A percentile compares a stretch with the other conserved stretches of the same genome.
phyloP scores from a whole-genome alignment of 2,888 invertebrate genomes.

The Vannuccia rotundouncinata region DNA sequence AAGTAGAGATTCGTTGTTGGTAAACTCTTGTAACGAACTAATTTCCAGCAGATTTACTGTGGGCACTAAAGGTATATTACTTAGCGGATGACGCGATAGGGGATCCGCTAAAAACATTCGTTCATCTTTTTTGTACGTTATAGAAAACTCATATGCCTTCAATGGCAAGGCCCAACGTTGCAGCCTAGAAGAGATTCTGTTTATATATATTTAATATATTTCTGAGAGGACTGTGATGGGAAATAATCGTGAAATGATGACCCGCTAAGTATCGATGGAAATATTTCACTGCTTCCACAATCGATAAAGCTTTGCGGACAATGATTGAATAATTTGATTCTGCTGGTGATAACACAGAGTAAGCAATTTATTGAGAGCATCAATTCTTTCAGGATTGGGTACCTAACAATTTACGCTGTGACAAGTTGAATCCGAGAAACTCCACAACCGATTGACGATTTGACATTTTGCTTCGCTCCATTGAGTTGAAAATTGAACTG shows the following conservation, averaged over 20 bases:
- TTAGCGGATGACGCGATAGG: slow-evolving; percentile 12
- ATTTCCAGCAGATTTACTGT: background rate
- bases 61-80: background rate
- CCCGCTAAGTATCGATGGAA: background rate
- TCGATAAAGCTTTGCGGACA: background rate
- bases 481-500: too few relatives aligned
- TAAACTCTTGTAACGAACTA: slow-evolving; percentile 27
- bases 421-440: too few relatives aligned
- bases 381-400: too few relatives aligned
- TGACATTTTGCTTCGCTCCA: too few relatives aligned
- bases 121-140: background rate
- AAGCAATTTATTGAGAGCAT: too few relatives aligned
- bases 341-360: slow-evolving; percentile 4
- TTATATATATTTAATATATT: background rate
- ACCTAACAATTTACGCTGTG: too few relatives aligned
- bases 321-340: slow-evolving; percentile 19
- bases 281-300: slow-evolving; percentile 11
- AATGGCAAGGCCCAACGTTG: slow-evolving; percentile 28
- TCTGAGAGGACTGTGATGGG: background rate
- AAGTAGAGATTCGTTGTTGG: slow-evolving; percentile 1
- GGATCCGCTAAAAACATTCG: background rate
- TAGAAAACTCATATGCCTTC: slow-evolving; percentile 22
- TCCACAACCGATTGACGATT: too few relatives aligned
- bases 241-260: background rate
- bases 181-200: background rate